Base-by-base conservation (phyloP, 2,888 invertebrate species). In the Hydriomena furcata region DNA sequence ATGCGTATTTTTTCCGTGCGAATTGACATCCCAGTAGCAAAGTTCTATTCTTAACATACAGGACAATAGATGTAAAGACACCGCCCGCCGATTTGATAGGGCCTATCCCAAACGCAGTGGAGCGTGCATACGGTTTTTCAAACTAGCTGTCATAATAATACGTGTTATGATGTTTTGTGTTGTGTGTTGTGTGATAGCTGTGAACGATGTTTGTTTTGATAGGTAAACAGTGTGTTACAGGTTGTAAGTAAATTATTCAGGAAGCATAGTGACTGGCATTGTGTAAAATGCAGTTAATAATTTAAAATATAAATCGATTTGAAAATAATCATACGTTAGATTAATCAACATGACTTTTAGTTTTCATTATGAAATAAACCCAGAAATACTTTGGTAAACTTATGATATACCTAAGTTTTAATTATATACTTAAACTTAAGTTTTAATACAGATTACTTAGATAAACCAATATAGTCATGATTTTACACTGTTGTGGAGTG, bases 1-100 rank as follows among this genome's bases (percentile, higher is more conserved):
- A 78, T 68, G 76, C 76, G 80, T 68, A 71, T 59, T 66, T 70
- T 73, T 80, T 83, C 76, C 79, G 70, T 76, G 73, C 75, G 80
- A 77, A 77, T 78, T 68, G 63, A 49, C 55, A 52, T 64, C 52
- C 67, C 79, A 65, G 84, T 82, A 83, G 82, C 79, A 28, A 42
- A 56, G 27, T 52, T 28, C 63, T 60, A 71, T 81, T 80, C 79
- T 83, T 67, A 68, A 45, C 65, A 52, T 57, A 48, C 45, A 61
- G 63, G 61, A 75, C 79, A 86, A 47, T 52, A 40, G 52, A 47
- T 38, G 47, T 35, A 34, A 84, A 84, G 83, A 59, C 37, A 66
- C 84, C 87, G 83, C 78, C 68, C 51, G 71, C 58, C 55, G 63
- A 30, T 21, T 41, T 40, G 52, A 43, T 43, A 42, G 12, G 30